These are phyloP conservation scores for Eristalis intricaria DNA, from an alignment of 2,888 invertebrate genomes.

Conservation along the genomic window DNA sequence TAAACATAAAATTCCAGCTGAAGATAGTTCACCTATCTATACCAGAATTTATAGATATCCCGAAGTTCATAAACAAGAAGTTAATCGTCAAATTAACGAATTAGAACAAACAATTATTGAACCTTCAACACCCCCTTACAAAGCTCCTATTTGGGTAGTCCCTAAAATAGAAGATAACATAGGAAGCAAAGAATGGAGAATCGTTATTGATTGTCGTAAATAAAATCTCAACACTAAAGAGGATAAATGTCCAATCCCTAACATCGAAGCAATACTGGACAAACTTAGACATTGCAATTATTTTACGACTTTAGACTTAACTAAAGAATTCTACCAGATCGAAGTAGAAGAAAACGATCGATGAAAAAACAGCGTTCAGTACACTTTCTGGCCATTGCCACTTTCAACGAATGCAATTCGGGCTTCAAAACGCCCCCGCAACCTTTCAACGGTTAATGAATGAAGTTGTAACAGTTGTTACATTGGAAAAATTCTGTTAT, in stretches of 20 bases:
- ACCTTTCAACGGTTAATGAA: not conserved
- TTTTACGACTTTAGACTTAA: not conserved
- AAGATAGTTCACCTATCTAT: no score
- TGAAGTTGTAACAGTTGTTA: not conserved
- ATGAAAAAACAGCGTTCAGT: not conserved
- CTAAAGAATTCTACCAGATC: not conserved
- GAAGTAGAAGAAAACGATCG: not conserved
- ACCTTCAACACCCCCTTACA: not conserved
- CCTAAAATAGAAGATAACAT: slow-evolving; percentile 12
- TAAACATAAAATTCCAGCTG: no score
- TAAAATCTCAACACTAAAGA: not conserved
- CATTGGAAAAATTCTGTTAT: not conserved
- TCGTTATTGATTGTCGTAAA: not conserved
- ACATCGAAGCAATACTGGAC: not conserved
- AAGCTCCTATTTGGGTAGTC: not conserved
- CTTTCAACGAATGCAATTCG: not conserved
- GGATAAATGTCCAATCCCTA: not conserved
- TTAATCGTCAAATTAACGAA: slow-evolving; percentile 9
- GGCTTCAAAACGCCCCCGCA: not conserved
- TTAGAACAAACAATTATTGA: slow-evolving; percentile 8
- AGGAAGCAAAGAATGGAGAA: not conserved
- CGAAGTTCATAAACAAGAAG: slow-evolving; percentile 3
- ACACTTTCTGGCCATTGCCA: not conserved
- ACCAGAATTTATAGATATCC: slow-evolving; percentile 7
- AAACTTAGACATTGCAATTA: not conserved